Percentiles rank a stretch among this genome's conserved stretches.
phyloP scores from a whole-genome alignment of 2,888 invertebrate genomes.

The Teleiodes luculella region DNA sequence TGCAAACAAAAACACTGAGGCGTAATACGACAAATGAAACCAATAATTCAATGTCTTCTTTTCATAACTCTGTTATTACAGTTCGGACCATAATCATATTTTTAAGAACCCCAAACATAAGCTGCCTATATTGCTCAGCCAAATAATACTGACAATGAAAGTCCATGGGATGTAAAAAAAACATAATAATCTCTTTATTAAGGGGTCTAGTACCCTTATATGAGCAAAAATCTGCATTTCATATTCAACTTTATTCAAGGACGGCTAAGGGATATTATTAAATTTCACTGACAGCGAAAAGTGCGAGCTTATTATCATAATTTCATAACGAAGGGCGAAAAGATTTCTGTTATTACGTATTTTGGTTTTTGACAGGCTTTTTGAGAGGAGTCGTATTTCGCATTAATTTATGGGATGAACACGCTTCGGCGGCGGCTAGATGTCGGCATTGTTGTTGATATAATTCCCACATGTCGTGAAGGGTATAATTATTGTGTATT shows the following conservation, averaged over 20 bases:
- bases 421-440: slow-evolving; percentile 23
- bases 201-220: slow-evolving; percentile 41
- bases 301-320: slow-evolving; percentile 54
- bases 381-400: slow-evolving; percentile 51
- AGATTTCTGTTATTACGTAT: slow-evolving; percentile 68
- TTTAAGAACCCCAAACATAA: slow-evolving; percentile 37
- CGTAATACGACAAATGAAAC: slow-evolving; percentile 7
- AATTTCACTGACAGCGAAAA: not conserved
- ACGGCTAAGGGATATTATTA: not conserved
- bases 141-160: slow-evolving; percentile 58
- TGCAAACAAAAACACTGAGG: not conserved
- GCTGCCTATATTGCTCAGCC: slow-evolving; percentile 42
- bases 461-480: slow-evolving; percentile 1
- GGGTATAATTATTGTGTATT: not conserved
- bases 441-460: slow-evolving; percentile 1
- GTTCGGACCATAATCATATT: slow-evolving; percentile 43
- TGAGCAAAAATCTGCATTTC: slow-evolving; percentile 1
- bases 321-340: slow-evolving; percentile 67
- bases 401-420: slow-evolving; percentile 44
- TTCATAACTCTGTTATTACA: slow-evolving; percentile 20
- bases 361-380: slow-evolving; percentile 59
- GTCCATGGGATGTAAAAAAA: slow-evolving; percentile 54
- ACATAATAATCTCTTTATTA: slow-evolving; percentile 62
- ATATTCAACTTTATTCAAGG: slow-evolving; percentile 18
- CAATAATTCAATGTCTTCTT: slow-evolving; percentile 12